phyloP scores from a whole-genome alignment of 2,888 invertebrate genomes.

The Lepidochrysops patricia region DNA sequence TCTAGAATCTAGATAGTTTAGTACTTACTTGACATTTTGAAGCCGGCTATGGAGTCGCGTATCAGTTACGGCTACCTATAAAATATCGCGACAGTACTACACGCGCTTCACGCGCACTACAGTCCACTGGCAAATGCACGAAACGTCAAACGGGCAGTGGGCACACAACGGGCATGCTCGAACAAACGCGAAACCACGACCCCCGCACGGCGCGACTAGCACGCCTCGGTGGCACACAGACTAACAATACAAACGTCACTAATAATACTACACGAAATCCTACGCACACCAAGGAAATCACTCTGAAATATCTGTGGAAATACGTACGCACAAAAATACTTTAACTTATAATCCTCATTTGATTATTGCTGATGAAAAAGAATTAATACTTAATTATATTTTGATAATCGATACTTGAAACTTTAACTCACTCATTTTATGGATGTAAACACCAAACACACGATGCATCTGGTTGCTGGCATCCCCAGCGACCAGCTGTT shows the following conservation, averaged over 20 bases:
- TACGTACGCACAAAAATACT: background rate
- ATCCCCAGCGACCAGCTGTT: constrained; percentile 58
- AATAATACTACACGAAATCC: constrained; percentile 1
- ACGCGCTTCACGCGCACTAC: constrained; percentile 54
- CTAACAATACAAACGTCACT: constrained; percentile 15
- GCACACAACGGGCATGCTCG: constrained; percentile 46
- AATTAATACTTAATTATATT: background rate
- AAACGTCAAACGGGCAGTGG: background rate
- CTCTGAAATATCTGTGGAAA: no score
- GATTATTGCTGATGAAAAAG: background rate
- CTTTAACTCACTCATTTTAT: background rate
- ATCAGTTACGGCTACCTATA: constrained; percentile 62
- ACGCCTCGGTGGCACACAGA: constrained; percentile 28
- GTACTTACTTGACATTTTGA: constrained; percentile 67
- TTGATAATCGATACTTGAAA: no score
- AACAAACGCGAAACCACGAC: constrained; percentile 30
- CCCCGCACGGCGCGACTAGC: constrained; percentile 37
- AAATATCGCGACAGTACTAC: constrained; percentile 49
- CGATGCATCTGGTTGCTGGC: constrained; percentile 36
- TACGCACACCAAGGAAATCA: background rate
- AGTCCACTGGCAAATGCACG: constrained; percentile 50
- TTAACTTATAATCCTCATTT: background rate
- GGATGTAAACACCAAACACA: background rate
- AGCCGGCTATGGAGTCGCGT: constrained; percentile 60
- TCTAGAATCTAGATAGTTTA: constrained; percentile 8